A percentile compares a stretch with the other conserved stretches of the same genome.
phyloP scores from a whole-genome alignment of 1,140 invertebrate species.

The Platyura marginata region DNA sequence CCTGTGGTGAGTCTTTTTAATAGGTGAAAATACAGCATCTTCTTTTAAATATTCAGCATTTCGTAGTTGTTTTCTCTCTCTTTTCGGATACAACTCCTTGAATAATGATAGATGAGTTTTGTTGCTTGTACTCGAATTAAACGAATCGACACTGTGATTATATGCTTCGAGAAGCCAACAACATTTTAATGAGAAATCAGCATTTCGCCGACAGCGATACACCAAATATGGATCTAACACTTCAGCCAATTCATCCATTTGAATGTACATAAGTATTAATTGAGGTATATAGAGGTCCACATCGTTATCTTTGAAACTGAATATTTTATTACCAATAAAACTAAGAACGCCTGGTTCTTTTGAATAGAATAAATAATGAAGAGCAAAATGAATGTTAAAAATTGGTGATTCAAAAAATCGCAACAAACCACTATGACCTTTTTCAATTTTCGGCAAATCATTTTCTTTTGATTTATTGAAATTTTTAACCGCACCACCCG shows the following conservation, averaged over 20 bases:
- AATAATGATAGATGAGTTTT: conserved; percentile 26
- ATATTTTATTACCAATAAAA: conserved; percentile 92
- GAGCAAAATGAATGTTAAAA: conserved; percentile 95
- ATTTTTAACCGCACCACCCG: conserved; percentile 22
- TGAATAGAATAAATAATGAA: conserved; percentile 95
- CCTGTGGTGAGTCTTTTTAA: neutral
- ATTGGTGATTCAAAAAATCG: conserved; percentile 90
- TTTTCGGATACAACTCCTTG: conserved; percentile 22
- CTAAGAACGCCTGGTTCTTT: conserved; percentile 94
- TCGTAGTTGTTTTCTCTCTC: conserved; percentile 12
- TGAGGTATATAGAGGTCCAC: conserved; percentile 98
- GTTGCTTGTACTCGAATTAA: conserved; percentile 9
- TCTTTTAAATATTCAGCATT: neutral
- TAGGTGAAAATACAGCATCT: neutral
- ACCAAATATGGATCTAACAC: conserved; percentile 87
- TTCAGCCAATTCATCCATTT: conserved; percentile 91
- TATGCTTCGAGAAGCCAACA: conserved; percentile 93
- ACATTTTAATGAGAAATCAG: conserved; percentile 88
- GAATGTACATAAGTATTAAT: conserved; percentile 94
- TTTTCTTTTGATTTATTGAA: conserved; percentile 16
- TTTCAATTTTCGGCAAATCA: conserved; percentile 15
- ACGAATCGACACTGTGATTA: conserved; percentile 19
- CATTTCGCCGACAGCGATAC: conserved; percentile 80
- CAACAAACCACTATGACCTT: conserved; percentile 42
- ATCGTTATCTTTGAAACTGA: conserved; percentile 78